Percentiles rank a stretch among this genome's conserved stretches.
These are phyloP conservation scores for Caracal caracal DNA, from an alignment of 2,113 vertebrate genomes.

Conservation along the genomic window DNA sequence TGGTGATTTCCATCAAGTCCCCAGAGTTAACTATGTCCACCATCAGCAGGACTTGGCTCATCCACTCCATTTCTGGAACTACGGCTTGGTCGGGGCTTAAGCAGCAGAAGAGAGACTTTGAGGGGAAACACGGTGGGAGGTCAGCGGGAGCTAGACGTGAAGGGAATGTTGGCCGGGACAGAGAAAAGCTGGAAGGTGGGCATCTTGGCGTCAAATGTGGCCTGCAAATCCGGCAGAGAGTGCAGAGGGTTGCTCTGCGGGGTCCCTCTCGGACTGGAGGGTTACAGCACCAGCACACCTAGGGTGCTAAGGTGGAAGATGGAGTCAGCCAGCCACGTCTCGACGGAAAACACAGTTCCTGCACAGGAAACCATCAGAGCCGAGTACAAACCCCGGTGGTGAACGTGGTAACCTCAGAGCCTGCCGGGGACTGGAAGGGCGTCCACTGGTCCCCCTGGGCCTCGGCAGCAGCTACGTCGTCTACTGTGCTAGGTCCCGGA, in stretches of 20 bases:
- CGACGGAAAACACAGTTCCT: slow-evolving; percentile 56
- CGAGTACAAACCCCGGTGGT: neutral
- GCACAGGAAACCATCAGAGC: slow-evolving; percentile 58
- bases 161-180: neutral
- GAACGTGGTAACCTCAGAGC: neutral
- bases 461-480: accelerated
- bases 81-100: neutral
- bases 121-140: accelerated
- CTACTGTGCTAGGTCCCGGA: accelerated
- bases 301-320: neutral
- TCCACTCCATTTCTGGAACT: slow-evolving; percentile 54
- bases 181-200: neutral
- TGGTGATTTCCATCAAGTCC: neutral
- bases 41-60: slow-evolving; percentile 35
- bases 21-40: neutral
- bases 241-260: accelerated
- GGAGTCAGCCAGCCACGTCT: neutral
- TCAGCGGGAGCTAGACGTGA: too few species aligned
- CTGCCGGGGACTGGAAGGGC: accelerated
- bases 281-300: neutral
- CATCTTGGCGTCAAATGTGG: accelerated
- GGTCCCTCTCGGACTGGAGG: too few species aligned
- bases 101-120: neutral
- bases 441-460: accelerated
- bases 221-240: accelerated